phyloP scores from a whole-genome alignment of 2,797 vertebrate genomes.

The Limnodromus scolopaceus region DNA sequence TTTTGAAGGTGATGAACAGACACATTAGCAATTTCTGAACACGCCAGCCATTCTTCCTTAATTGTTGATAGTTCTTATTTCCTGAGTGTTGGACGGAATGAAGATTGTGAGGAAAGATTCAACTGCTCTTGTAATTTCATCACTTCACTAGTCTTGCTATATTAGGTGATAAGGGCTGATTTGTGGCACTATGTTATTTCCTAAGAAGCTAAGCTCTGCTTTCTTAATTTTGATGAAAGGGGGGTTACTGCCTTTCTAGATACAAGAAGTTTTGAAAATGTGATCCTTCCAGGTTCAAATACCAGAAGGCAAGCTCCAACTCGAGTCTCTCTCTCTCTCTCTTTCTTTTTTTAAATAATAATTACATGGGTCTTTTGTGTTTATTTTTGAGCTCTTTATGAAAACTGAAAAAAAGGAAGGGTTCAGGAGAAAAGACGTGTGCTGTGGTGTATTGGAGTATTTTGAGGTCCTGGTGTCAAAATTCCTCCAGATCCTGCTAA shows the following conservation, averaged over 20 bases:
- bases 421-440: background rate
- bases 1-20: background rate
- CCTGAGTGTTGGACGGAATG: background rate
- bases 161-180: background rate
- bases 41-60: background rate
- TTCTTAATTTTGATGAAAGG: background rate
- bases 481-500: background rate
- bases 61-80: slow-evolving; percentile 5
- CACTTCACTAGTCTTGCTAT: background rate
- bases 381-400: background rate
- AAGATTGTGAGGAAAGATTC: background rate
- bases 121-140: background rate
- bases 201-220: background rate
- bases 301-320: background rate
- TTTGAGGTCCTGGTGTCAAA: background rate
- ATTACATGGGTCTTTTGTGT: background rate
- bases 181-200: background rate
- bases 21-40: background rate
- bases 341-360: background rate
- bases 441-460: background rate
- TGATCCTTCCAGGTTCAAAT: background rate
- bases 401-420: background rate
- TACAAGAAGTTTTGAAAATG: background rate
- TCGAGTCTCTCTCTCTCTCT: background rate
- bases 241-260: background rate